These are phyloP conservation scores for Zenarchopterus dispar DNA, from an alignment of 2,797 vertebrate genomes.

Conservation along the genomic window DNA sequence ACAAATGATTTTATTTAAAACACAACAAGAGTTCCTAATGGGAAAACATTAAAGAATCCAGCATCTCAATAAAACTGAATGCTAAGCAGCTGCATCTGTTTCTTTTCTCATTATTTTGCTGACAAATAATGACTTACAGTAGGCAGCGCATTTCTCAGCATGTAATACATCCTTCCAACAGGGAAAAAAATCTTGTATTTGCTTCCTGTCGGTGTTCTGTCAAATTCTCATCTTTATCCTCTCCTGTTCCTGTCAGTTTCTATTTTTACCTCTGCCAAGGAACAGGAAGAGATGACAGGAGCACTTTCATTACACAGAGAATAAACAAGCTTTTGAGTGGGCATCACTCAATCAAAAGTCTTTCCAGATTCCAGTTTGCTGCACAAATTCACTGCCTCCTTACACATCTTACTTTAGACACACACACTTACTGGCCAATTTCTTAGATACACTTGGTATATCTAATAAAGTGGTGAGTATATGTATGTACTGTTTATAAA, in stretches of 20 bases:
- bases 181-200: neutral
- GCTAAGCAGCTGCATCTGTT: no score
- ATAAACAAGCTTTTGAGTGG: slow-evolving; percentile 23
- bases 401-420: neutral
- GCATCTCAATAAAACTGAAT: no score
- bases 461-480: no score
- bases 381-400: neutral
- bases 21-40: no score
- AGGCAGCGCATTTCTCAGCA: neutral
- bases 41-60: no score
- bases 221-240: slow-evolving; percentile 25
- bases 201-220: slow-evolving; percentile 11
- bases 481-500: no score
- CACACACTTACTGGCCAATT: no score
- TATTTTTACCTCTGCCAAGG: slow-evolving; percentile 24
- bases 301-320: slow-evolving; percentile 19
- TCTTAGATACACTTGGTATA: no score
- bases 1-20: slow-evolving; percentile 46
- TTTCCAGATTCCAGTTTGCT: neutral
- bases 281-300: slow-evolving; percentile 20
- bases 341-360: slow-evolving; percentile 9
- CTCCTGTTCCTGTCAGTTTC: slow-evolving; percentile 12
- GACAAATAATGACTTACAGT: no score
- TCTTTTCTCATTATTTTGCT: no score
- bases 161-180: slow-evolving; percentile 2